Evolutionary conservation across 2,888 invertebrate genomes (phyloP).

Genomic region (Drosophila emarginata): DNA sequence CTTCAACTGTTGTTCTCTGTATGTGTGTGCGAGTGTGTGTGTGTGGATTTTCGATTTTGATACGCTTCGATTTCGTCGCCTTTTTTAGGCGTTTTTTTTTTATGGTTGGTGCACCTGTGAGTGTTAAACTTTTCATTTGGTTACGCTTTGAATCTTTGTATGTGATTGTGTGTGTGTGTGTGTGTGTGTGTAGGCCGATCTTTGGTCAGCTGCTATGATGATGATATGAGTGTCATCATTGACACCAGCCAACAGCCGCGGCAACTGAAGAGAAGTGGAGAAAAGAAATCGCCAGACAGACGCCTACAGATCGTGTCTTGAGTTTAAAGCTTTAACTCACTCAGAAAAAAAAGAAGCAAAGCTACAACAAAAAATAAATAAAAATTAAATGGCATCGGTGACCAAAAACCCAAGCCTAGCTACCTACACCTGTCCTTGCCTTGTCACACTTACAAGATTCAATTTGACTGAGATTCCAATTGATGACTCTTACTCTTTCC

Average conservation of each 20-base stretch:
- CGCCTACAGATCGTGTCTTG: slow-evolving; percentile 5
- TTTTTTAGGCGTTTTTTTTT: slow-evolving; percentile 6
- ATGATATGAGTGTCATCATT: slow-evolving; percentile 70
- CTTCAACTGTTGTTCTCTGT: slow-evolving; percentile 31
- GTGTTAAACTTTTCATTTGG: slow-evolving; percentile 3
- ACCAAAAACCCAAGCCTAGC: slow-evolving; percentile 2
- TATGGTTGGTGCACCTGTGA: background rate
- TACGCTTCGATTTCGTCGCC: slow-evolving; percentile 10
- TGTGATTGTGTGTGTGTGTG: background rate
- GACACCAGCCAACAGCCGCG: slow-evolving; percentile 45
- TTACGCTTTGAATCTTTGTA: slow-evolving; percentile 4
- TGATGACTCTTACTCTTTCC: background rate
- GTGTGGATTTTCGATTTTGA: slow-evolving; percentile 21
- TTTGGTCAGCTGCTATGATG: slow-evolving; percentile 34
- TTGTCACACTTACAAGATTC: slow-evolving; percentile 3
- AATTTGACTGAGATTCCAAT: background rate
- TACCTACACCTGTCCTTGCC: slow-evolving; percentile 15
- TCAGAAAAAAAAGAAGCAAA: background rate
- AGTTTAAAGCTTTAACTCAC: slow-evolving; percentile 6
- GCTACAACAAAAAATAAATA: too few relatives aligned
- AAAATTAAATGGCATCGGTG: slow-evolving; percentile 6
- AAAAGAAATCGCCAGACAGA: slow-evolving; percentile 6
- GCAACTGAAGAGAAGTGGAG: slow-evolving; percentile 15
- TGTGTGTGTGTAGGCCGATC: slow-evolving; percentile 29
- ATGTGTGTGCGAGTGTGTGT: background rate